Evolutionary conservation across 2,888 invertebrate species (phyloP).

Genomic region (Alsophila aescularia): DNA sequence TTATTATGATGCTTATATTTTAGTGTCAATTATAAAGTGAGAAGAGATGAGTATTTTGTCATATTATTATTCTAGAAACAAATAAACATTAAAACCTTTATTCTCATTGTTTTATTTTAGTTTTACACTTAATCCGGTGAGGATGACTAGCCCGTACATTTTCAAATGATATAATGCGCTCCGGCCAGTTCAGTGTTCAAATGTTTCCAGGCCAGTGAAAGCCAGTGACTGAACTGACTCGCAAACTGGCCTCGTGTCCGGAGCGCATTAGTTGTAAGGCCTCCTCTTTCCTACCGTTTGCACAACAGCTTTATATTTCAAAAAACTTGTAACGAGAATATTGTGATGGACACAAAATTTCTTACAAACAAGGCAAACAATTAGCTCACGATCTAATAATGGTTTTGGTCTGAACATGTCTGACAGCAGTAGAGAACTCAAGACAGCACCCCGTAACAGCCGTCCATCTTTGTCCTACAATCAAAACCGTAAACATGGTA

Average conservation of each 20-base stretch:
- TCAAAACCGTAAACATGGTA: constrained; percentile 57
- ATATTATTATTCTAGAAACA: constrained; percentile 43
- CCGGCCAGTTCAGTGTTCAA: too few species aligned
- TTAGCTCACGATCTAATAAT: constrained; percentile 60
- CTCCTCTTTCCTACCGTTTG: constrained; percentile 39
- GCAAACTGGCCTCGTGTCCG: too few species aligned
- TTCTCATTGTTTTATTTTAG: constrained; percentile 30
- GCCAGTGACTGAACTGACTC: too few species aligned
- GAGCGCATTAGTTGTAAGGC: constrained; percentile 22
- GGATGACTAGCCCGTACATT: too few species aligned
- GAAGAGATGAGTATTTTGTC: constrained; percentile 46
- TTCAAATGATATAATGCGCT: too few species aligned
- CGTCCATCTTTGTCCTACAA: constrained; percentile 66
- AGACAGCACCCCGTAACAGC: constrained; percentile 50
- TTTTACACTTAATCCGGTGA: too few species aligned
- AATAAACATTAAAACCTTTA: constrained; percentile 40
- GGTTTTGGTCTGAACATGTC: constrained; percentile 52
- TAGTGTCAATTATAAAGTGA: constrained; percentile 56
- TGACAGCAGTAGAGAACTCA: constrained; percentile 39
- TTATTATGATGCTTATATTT: constrained; percentile 19
- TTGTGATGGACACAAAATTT: constrained; percentile 48
- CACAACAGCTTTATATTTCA: constrained; percentile 42
- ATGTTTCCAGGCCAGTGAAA: too few species aligned
- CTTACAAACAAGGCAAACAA: constrained; percentile 59
- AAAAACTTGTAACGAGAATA: constrained; percentile 56